These are phyloP conservation scores for Herpailurus yagouaroundi DNA, from an alignment of 2,113 vertebrate species.

Conservation along the genomic window DNA sequence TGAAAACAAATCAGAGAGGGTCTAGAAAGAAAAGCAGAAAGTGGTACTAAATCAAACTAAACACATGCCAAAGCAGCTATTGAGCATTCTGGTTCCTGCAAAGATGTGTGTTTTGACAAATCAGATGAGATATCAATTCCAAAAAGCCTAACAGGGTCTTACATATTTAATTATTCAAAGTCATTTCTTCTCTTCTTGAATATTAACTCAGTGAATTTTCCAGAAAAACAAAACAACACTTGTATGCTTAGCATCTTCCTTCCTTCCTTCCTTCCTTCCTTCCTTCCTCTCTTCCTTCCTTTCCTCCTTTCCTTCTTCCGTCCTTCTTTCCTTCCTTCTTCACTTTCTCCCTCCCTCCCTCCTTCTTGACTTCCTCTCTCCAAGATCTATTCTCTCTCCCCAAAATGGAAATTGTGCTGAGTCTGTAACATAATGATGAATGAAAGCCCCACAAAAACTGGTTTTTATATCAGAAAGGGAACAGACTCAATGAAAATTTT, in stretches of 20 bases:
- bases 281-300: neutral
- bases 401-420: conserved; percentile 28
- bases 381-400: neutral
- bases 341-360: neutral
- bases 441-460: conserved; percentile 6
- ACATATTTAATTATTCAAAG: neutral
- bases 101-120: conserved; percentile 33
- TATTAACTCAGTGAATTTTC: conserved; percentile 20
- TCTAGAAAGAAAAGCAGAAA: neutral
- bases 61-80: neutral
- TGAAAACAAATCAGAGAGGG: neutral
- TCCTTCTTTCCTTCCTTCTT: neutral
- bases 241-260: neutral
- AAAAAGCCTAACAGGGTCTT: neutral
- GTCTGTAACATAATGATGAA: neutral
- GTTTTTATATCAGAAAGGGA: conserved; percentile 49
- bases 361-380: neutral
- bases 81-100: neutral
- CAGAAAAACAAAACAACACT: neutral
- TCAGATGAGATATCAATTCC: conserved; percentile 17
- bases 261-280: neutral
- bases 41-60: neutral
- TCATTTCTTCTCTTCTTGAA: neutral
- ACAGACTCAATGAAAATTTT: conserved; percentile 31
- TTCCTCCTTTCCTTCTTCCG: neutral